Base-by-base conservation (phyloP, 2,113 vertebrate species). In the human (Homo sapiens) region DNA sequence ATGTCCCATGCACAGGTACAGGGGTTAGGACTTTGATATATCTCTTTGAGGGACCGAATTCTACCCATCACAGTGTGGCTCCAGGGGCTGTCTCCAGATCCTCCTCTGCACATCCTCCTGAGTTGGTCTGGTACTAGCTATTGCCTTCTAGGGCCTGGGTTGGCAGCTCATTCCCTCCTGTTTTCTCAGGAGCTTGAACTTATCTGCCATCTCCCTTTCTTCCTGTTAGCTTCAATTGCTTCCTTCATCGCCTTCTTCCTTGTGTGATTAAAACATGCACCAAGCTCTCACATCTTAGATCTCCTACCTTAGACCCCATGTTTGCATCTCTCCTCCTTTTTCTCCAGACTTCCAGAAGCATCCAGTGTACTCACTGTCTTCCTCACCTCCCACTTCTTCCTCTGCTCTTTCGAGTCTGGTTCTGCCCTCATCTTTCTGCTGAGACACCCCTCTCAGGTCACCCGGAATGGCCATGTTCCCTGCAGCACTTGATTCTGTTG, bases 71-170 rank as follows among this genome's bases (percentile, higher is more conserved):
- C 38, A 32, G 18, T 22, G 6, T n/a, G 16, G 25, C 73, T 59
- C 2, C 27, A 32, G 35, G 16, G 18, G 18, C n/a, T 22, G 1
- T n/a, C 38, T 78, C 3, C 27, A 72, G 45, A 32, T 66, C 45
- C 2, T 17, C 4, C 7, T 78, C 2, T 4, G 1, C 1, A 1
- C 5, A 5, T 52, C 27, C 38, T 38, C 30, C 70, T 14, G 9
- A 13, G 48, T 14, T 85, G 35, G 23, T 55, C 79, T 88, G 35
- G 18, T 55, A 13, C 16, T n/a, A 30, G 18, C 27, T 30, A 2
- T 89, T 61, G 35, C 27, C 68, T 85, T 59, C 50, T 92, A 80
- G 12, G 30, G n/a, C 4, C 55, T 38, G 43, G 43, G 22, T 68
- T 8, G 5, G 82, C 32, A 87, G 59, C 52, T 52, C 14, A 8